Percentiles rank a stretch among this genome's conserved stretches.
phyloP scores from a whole-genome alignment of 2,113 vertebrate genomes.

The Neoarius graeffei region DNA sequence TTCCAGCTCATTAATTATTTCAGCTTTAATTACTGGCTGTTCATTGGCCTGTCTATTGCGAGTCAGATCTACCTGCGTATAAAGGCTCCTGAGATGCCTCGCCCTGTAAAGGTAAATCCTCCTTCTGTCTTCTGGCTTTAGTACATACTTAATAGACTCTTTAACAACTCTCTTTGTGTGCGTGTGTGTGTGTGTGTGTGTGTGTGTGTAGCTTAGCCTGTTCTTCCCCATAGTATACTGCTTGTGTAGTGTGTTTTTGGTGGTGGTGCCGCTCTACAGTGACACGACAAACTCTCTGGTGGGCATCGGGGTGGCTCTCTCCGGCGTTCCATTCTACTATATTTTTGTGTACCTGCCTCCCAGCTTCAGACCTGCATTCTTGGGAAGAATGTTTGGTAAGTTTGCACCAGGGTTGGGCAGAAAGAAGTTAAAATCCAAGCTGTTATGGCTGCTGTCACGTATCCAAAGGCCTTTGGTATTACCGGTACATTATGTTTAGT shows the following conservation, averaged over 20 bases:
- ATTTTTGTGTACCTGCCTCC: slow-evolving; percentile 72
- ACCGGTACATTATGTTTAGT: not conserved
- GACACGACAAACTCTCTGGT: slow-evolving; percentile 80
- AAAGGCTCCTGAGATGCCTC: slow-evolving; percentile 70
- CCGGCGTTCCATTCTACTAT: slow-evolving; percentile 75
- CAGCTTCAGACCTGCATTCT: slow-evolving; percentile 71
- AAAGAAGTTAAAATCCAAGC: not conserved
- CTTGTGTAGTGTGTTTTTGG: slow-evolving; percentile 76
- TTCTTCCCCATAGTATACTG: slow-evolving; percentile 82
- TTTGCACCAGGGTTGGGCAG: not conserved
- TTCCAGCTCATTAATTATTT: slow-evolving; percentile 83
- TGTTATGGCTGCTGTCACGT: not conserved
- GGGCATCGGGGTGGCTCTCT: slow-evolving; percentile 76
- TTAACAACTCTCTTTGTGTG: not conserved
- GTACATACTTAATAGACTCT: slow-evolving; percentile 1
- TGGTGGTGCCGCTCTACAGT: slow-evolving; percentile 79
- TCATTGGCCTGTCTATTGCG: slow-evolving; percentile 78
- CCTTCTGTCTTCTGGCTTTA: not conserved
- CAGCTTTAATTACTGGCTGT: slow-evolving; percentile 83
- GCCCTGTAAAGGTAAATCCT: slow-evolving; percentile 74
- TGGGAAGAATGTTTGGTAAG: slow-evolving; percentile 65
- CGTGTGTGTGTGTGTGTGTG: slow-evolving; percentile 58
- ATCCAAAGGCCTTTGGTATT: not conserved
- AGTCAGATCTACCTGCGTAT: slow-evolving; percentile 78
- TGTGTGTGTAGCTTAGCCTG: slow-evolving; percentile 70